Evolutionary conservation across 2,888 invertebrate genomes (phyloP).

Genomic region (Phrixothrix hirtus): DNA sequence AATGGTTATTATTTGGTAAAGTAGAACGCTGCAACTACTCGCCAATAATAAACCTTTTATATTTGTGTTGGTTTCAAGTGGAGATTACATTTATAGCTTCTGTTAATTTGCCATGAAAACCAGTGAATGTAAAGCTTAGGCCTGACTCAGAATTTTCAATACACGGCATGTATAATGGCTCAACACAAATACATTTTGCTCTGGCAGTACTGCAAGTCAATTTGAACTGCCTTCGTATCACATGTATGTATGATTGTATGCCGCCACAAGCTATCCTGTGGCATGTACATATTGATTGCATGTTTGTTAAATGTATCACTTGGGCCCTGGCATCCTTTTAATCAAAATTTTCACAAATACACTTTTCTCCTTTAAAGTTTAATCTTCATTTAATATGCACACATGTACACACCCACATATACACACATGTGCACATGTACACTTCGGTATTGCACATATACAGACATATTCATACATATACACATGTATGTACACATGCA

Average conservation of each 20-base stretch:
- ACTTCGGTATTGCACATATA: too few relatives aligned
- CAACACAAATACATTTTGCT: slow-evolving; percentile 56
- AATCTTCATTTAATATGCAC: too few relatives aligned
- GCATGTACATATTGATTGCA: slow-evolving; percentile 35
- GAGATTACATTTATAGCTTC: slow-evolving; percentile 38
- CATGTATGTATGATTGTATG: slow-evolving; percentile 50
- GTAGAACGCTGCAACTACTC: slow-evolving; percentile 30
- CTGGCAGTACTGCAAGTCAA: slow-evolving; percentile 48
- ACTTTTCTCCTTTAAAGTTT: too few relatives aligned
- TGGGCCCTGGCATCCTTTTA: slow-evolving; percentile 31
- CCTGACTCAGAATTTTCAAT: slow-evolving; percentile 50
- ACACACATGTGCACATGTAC: too few relatives aligned
- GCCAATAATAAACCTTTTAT: slow-evolving; percentile 32
- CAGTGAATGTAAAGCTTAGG: slow-evolving; percentile 51
- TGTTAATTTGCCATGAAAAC: slow-evolving; percentile 49
- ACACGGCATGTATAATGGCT: slow-evolving; percentile 55
- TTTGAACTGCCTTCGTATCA: slow-evolving; percentile 49
- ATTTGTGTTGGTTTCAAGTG: slow-evolving; percentile 35
- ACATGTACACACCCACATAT: too few relatives aligned
- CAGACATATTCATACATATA: too few relatives aligned
- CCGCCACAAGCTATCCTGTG: slow-evolving; percentile 45
- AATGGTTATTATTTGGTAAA: slow-evolving; percentile 32
- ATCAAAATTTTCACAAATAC: slow-evolving; percentile 5
- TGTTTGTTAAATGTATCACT: slow-evolving; percentile 39
- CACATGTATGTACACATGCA: too few relatives aligned